Evolutionary conservation across 2,888 invertebrate species (phyloP), one percentile per base, ranked within the genome.

Genomic region (Drosophila kokeensis): DNA sequence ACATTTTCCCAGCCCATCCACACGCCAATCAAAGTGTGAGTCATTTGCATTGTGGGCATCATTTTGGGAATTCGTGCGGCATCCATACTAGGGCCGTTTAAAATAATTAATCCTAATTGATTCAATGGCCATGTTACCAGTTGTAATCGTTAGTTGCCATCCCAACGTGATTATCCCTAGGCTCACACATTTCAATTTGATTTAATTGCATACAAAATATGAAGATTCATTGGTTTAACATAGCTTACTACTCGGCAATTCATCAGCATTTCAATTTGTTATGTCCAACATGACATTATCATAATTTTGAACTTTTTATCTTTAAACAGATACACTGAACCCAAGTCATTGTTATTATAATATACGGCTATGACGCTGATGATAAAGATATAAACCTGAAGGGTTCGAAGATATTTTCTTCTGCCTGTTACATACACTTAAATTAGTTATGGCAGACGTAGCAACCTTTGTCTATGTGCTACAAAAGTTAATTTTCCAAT

Each of bases 91-190:
- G 64, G 73, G 79, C 69, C 74, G 82, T 87, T 81, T 87, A 81
- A 89, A 87, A 74, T 79, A 87, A 86, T 83, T 89, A 89, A 84
- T 81, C 76, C 74, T 78, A 89, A 87, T 87, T 89, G 90, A 81
- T 69, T 73, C 67, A 63, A 75, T 71, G 73, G 73, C 76, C 84
- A 79, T 74, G 71, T 72, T 67, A 27, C 30, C 48, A 34, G 54
- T 45, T 24, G 45, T 45, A 45, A 45, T 24, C 15, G 21, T 45
- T 24, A 45, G 45, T 24, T 45, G 45, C 45, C 15, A 24, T 24
- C 15, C 21, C 15, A 45, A 45, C 15, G 7, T 15, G 21, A 45
- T 24, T 45, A 24, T 45, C 45, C 21, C 45, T 7, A 15, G 21
- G 45, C 15, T 21, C 21, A 8, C 7, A 15, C 21, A 21, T 21